Percentiles rank a stretch among this genome's conserved stretches.
Conservation (phyloP, 2,888 invertebrate species). For the Baronia brevicornis region DNA sequence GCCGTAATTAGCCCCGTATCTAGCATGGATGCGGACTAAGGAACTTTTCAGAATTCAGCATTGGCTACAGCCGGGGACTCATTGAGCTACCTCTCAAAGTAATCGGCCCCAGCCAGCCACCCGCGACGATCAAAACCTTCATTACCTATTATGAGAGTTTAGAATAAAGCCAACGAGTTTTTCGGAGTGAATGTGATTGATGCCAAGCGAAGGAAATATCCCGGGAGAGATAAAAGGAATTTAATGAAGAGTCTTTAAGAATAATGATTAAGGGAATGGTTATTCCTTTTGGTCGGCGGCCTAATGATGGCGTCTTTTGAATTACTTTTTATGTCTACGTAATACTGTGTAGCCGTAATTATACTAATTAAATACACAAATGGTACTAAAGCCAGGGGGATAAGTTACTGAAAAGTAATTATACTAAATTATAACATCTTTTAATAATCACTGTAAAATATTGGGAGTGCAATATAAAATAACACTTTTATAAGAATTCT, state of each 20-base stretch:
- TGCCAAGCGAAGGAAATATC: constrained; percentile 71
- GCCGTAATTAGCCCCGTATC: constrained; percentile 70
- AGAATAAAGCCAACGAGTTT: constrained; percentile 75
- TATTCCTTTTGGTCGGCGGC: constrained; percentile 68
- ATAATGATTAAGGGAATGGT: constrained; percentile 74
- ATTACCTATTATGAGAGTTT: constrained; percentile 76
- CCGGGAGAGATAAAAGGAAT: constrained; percentile 74
- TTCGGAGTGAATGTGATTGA: constrained; percentile 75
- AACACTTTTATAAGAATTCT: too few relatives aligned
- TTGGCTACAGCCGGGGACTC: constrained; percentile 64
- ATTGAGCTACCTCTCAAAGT: constrained; percentile 69
- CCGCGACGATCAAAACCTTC: constrained; percentile 68
- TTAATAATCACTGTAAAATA: too few relatives aligned
- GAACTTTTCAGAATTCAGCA: constrained; percentile 69
- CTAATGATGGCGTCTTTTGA: constrained; percentile 69
- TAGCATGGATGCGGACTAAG: constrained; percentile 63
- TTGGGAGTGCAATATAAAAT: too few relatives aligned
- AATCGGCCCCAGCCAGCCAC: constrained; percentile 66
- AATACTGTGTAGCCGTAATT: constrained; percentile 54
- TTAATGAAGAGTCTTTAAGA: constrained; percentile 76
- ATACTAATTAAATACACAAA: constrained; percentile 43
- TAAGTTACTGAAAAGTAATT: constrained; percentile 17
- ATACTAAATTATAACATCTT: constrained; percentile 9
- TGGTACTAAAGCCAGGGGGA: constrained; percentile 15
- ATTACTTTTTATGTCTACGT: constrained; percentile 61